Conservation (phyloP, 2,888 invertebrate species). For the Thumatha senex region DNA sequence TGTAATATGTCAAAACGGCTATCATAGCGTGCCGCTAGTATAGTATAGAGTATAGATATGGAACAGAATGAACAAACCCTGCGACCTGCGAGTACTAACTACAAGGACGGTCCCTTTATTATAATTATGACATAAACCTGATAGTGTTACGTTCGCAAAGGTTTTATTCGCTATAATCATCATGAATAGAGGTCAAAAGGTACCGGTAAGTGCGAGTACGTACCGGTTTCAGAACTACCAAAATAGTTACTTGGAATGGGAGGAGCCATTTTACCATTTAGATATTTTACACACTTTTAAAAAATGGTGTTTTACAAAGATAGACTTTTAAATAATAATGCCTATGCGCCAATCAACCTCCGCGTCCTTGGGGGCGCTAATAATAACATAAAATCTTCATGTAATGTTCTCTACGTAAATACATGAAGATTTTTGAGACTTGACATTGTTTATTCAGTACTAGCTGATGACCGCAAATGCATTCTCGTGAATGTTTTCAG, state of each 20-base stretch:
- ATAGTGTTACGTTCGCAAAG: slow-evolving; percentile 48
- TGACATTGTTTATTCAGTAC: no score
- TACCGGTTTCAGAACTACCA: slow-evolving; percentile 19
- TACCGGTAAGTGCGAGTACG: slow-evolving; percentile 31
- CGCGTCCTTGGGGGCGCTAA: no score
- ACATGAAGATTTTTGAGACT: no score
- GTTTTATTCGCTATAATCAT: slow-evolving; percentile 44
- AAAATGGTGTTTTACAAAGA: background rate
- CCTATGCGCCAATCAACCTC: no score
- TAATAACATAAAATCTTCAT: no score
- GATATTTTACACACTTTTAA: background rate
- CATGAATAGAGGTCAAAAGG: slow-evolving; percentile 36
- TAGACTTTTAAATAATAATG: background rate
- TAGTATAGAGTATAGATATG: no score
- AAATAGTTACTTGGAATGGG: slow-evolving; percentile 8
- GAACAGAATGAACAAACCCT: slow-evolving; percentile 50
- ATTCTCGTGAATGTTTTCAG: no score
- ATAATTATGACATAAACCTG: slow-evolving; percentile 56
- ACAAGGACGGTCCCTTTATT: slow-evolving; percentile 21
- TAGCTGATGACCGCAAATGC: no score
- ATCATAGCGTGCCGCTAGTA: no score
- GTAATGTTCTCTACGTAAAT: no score
- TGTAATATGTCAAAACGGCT: no score
- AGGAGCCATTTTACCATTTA: background rate
- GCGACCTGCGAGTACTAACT: slow-evolving; percentile 26